Evolutionary conservation across 2,888 invertebrate genomes (phyloP), one percentile per base, ranked within the genome.

Genomic region (Hirtodrosophila histrioides): DNA sequence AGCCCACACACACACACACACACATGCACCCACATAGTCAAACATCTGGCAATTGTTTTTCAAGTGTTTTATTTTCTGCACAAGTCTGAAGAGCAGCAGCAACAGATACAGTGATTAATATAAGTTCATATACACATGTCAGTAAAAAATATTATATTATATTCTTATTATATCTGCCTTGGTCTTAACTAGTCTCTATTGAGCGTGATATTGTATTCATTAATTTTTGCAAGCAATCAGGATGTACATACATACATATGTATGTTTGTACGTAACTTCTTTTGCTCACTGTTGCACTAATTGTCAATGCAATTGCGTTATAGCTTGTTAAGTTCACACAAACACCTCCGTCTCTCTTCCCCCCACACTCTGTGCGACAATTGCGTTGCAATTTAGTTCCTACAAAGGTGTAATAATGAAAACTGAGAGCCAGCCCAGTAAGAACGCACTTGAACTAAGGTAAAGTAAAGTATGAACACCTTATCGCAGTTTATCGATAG

Each of bases 351-450:
- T 29, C 41, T 40, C 27, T 37, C 40, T 12, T 24, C 31, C 12
- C 35, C 4, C 8, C 17, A 17, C 17, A 17, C n/a, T 7, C 24
- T 5, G 23, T 27, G 17, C 45, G 49, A 33, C 36, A 62, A 72
- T 56, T 73, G 73, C 74, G 64, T 56, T 73, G 60, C 64, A 73
- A 36, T 61, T 61, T 48, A 46, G n/a, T 48, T 41, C 35, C 43
- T 39, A 41, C 11, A 17, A 35, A 58, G 55, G 36, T 69, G 60
- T 51, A 66, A 41, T 23, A 43, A 23, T 24, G 27, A 51, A 39
- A 49, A 31, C 9, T 23, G 23, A 7, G 5, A 43, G 10, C n/a
- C 7, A 17, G 17, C 17, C 17, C 17, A 39, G 33, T n/a, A 12
- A 3, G 8, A 33, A 17, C 39, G 35, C 10, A 46, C 27, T 37